Evolutionary conservation across 2,797 vertebrate genomes (phyloP).

Genomic region (Megaceryle alcyon): DNA sequence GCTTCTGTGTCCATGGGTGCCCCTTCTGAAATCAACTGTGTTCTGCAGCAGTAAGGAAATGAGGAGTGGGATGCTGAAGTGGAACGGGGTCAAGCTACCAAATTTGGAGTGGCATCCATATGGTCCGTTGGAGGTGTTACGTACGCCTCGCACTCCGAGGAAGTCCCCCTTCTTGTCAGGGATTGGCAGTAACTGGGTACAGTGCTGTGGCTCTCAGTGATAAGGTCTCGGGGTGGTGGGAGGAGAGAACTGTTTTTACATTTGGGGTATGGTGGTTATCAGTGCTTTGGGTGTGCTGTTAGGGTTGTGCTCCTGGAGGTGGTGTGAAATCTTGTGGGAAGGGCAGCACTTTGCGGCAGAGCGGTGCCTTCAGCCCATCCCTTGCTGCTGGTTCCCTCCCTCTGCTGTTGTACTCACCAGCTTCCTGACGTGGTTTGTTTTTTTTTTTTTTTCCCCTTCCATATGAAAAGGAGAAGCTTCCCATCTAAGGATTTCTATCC

Average conservation of each 20-base stretch:
- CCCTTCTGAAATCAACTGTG: background rate
- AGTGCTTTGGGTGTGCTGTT: background rate
- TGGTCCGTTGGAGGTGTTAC: background rate
- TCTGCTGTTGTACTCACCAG: background rate
- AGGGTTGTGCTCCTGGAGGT: background rate
- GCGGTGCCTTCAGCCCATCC: background rate
- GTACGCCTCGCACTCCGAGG: background rate
- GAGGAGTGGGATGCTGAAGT: background rate
- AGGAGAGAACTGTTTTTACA: background rate
- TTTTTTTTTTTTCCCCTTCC: too few relatives aligned
- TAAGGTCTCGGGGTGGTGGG: background rate
- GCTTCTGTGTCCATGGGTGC: background rate
- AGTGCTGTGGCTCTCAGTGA: accelerated
- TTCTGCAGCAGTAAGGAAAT: background rate
- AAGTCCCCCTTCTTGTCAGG: background rate
- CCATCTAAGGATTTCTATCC: background rate
- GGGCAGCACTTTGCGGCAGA: background rate
- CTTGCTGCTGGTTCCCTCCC: background rate
- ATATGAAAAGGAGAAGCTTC: background rate
- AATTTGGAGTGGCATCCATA: background rate
- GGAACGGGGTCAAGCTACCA: background rate
- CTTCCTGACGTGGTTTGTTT: background rate
- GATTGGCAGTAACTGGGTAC: background rate
- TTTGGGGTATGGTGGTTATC: background rate
- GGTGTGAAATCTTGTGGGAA: background rate